Evolutionary conservation across 2,113 vertebrate genomes (phyloP), one percentile per base, ranked within the genome.

Genomic region (Chaetops frenatus): DNA sequence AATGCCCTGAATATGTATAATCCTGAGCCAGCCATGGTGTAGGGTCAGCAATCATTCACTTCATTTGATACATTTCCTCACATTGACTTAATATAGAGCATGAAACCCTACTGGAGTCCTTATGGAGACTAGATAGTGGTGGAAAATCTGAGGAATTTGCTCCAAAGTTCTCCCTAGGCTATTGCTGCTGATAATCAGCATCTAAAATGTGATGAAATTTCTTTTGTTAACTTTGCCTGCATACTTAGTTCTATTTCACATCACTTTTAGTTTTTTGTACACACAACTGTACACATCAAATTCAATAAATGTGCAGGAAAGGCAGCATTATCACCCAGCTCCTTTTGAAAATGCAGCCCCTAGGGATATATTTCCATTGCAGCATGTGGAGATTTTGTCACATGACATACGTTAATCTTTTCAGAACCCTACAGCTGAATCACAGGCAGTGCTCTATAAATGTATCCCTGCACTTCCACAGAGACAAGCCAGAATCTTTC

Each of bases 361-460:
- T 60, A 96, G 95, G 96, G 93, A 96, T 96, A 23, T 53, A 92
- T 95, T 96, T 96, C 95, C 95, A 93, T 81, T 93, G 94, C 94
- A 90, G 92, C 95, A 90, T 95, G 94, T 92, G 90, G 88, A 97
- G 96, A 93, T 96, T 96, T 96, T 94, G 94, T 96, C 96, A 97
- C 92, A 94, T 95, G 95, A 94, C 95, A 69, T 88, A 86, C 53
- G 86, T 95, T 97, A 96, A 96, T 97, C 96, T 94, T 93, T 93
- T 91, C 95, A 90, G 88, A 95, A 92, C 86, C 72, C 76, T 81
- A 88, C 80, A 94, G 96, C 94, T 86, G 90, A 92, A 96, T 94
- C 3, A 0, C 7, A 1, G 88, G 61, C 58, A 81, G 15, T 0
- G 8, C 86, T 94, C 82, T 65, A 1, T 36, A 40, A 83, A 64